Percentiles rank a stretch among this genome's conserved stretches.
Conservation (phyloP, 2,888 invertebrate species). For the Liopterus haemorrhoidalis region DNA sequence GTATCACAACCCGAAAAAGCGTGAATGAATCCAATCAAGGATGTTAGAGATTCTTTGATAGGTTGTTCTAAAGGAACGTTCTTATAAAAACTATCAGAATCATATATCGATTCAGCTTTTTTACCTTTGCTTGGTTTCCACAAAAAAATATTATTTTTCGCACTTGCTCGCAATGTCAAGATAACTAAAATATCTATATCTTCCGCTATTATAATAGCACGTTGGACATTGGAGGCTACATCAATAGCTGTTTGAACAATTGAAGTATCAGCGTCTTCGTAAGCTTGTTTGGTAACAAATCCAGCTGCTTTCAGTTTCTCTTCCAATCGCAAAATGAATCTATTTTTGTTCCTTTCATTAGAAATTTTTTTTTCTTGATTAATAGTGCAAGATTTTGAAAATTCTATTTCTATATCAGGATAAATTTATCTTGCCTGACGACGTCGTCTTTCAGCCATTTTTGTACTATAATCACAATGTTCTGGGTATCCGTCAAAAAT, state of each 20-base stretch:
- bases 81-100: slow-evolving; percentile 28
- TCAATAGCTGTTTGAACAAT: slow-evolving; percentile 14
- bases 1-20: slow-evolving; percentile 34
- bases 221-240: slow-evolving; percentile 15
- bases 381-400: neutral
- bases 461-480: slow-evolving; percentile 28
- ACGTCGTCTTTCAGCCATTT: slow-evolving; percentile 32
- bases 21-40: slow-evolving; percentile 33
- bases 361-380: too few relatives aligned
- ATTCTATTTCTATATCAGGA: slow-evolving; percentile 13
- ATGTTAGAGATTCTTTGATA: too few relatives aligned
- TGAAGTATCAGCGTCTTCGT: slow-evolving; percentile 15
- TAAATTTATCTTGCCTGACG: slow-evolving; percentile 28
- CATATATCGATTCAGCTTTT: slow-evolving; percentile 27
- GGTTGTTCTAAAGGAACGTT: slow-evolving; percentile 30
- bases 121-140: slow-evolving; percentile 20
- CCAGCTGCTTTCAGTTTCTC: slow-evolving; percentile 18
- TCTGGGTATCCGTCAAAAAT: slow-evolving; percentile 33
- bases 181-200: slow-evolving; percentile 24
- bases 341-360: slow-evolving; percentile 28
- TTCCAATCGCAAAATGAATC: slow-evolving; percentile 27
- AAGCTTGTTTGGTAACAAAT: slow-evolving; percentile 15
- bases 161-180: slow-evolving; percentile 18
- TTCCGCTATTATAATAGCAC: slow-evolving; percentile 23
- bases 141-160: slow-evolving; percentile 10